These are phyloP conservation scores for Anoncus sp. DNA, from an alignment of 2,888 invertebrate genomes.

Conservation along the genomic window DNA sequence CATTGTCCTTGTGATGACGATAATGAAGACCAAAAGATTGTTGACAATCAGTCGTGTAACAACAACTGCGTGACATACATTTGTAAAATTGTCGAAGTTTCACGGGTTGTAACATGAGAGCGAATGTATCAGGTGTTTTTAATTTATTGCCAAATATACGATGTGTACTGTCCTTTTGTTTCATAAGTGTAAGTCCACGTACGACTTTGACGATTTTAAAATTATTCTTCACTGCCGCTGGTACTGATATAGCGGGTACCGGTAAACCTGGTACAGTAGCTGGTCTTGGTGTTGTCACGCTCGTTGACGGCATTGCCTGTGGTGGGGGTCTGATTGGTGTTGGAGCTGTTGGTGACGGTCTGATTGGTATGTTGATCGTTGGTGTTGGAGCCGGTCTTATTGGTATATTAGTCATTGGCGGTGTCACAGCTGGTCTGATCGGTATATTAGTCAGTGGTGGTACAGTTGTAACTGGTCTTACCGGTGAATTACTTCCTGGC, in stretches of 20 bases:
- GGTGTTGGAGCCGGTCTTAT: constrained; percentile 42
- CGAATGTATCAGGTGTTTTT: constrained; percentile 75
- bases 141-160: constrained; percentile 52
- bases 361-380: constrained; percentile 17
- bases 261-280: constrained; percentile 26
- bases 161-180: constrained; percentile 62
- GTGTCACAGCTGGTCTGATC: constrained; percentile 16
- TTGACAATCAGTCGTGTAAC: constrained; percentile 82
- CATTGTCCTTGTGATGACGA: constrained; percentile 73
- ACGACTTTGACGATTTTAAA: constrained; percentile 76
- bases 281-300: not conserved
- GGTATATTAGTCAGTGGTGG: constrained; percentile 29
- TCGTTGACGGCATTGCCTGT: not conserved
- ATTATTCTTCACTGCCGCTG: constrained; percentile 61
- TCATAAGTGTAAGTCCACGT: constrained; percentile 62
- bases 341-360: constrained; percentile 37
- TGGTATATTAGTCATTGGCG: constrained; percentile 42
- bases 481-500: constrained; percentile 8
- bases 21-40: constrained; percentile 82
- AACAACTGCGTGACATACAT: constrained; percentile 85
- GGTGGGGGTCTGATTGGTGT: constrained; percentile 51
- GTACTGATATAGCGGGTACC: constrained; percentile 33
- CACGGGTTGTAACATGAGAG: constrained; percentile 79
- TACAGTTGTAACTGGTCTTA: constrained; percentile 25
- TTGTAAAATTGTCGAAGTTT: constrained; percentile 84